Conservation (phyloP, 2,113 vertebrate species). For the Furnarius figulus region DNA sequence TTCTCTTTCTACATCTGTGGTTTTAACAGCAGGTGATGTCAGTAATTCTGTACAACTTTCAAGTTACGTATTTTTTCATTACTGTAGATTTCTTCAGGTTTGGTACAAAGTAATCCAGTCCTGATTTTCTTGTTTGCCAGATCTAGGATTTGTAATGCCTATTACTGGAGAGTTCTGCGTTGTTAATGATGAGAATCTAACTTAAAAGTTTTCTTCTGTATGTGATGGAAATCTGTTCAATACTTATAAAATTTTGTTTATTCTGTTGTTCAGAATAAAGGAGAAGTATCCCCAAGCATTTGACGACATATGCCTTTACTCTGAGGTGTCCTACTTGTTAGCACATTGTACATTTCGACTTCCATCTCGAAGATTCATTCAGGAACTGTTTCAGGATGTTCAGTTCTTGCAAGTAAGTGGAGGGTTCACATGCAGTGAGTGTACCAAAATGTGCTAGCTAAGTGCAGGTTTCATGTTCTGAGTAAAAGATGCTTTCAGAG, state of each 20-base stretch:
- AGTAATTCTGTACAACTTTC: not conserved
- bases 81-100: not conserved
- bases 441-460: not conserved
- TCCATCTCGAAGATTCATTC: constrained; percentile 94
- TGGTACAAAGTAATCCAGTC: not conserved
- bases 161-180: not conserved
- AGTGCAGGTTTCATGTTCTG: not conserved
- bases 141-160: not conserved
- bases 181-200: not conserved
- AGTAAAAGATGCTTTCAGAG: not conserved
- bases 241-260: not conserved
- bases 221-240: not conserved
- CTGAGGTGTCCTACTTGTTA: constrained; percentile 93
- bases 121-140: not conserved
- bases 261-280: constrained; percentile 85
- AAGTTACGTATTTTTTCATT: not conserved
- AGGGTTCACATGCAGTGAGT: not conserved
- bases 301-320: constrained; percentile 98
- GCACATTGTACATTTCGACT: constrained; percentile 95
- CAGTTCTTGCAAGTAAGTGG: constrained; percentile 91
- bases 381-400: constrained; percentile 98
- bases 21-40: not conserved
- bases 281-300: constrained; percentile 98
- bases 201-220: not conserved
- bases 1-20: not conserved